These are phyloP conservation scores for Macrosteles quadrilineatus DNA, from an alignment of 1,140 invertebrate genomes.

Conservation along the genomic window DNA sequence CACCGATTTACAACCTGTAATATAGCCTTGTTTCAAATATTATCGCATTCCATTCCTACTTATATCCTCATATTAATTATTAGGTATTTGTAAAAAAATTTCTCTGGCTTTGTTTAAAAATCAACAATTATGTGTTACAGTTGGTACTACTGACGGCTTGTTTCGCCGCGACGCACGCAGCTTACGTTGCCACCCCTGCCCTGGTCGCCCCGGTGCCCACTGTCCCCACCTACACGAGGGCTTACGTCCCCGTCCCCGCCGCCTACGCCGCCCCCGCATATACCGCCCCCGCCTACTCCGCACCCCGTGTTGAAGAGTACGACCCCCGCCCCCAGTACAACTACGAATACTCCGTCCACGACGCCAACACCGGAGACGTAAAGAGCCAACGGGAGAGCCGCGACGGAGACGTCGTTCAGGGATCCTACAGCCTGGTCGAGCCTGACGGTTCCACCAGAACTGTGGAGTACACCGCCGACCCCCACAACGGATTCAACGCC, in stretches of 20 bases:
- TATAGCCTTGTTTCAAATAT: too few species aligned
- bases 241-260: constrained; percentile 25
- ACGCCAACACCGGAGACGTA: background rate
- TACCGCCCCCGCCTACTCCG: constrained; percentile 31
- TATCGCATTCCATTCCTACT: too few species aligned
- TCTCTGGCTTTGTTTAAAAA: too few species aligned
- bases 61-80: too few species aligned
- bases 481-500: constrained; percentile 19
- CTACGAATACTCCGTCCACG: background rate
- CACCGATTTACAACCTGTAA: too few species aligned
- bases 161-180: constrained; percentile 11
- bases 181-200: constrained; percentile 47
- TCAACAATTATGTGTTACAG: background rate
- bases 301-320: too few species aligned
- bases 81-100: too few species aligned
- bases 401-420: constrained; percentile 15
- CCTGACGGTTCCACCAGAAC: constrained; percentile 15
- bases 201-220: constrained; percentile 36
- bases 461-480: constrained; percentile 18
- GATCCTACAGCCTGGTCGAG: constrained; percentile 15
- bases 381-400: constrained; percentile 14
- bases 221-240: constrained; percentile 40
- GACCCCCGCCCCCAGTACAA: background rate
- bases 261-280: constrained; percentile 26
- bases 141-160: background rate